Conservation (phyloP, 2,113 vertebrate genomes). For the Petrocephalus microphthalmus region DNA sequence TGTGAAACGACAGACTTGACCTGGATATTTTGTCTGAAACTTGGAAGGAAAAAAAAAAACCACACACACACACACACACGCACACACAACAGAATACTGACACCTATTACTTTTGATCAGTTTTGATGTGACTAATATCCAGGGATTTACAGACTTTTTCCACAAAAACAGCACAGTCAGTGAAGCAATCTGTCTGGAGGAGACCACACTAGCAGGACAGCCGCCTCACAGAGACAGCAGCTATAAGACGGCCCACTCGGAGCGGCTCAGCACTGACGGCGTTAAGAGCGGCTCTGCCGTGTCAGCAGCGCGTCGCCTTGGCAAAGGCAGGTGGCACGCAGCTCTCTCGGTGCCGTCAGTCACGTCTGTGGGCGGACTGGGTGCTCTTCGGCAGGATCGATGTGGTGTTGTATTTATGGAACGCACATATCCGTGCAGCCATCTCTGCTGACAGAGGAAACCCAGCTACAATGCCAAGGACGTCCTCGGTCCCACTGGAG, state of each 20-base stretch:
- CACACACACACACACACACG: too few species aligned
- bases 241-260: too few species aligned
- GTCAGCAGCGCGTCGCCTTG: constrained; percentile 7
- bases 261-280: not conserved
- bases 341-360: not conserved
- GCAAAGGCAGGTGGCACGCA: constrained; percentile 10
- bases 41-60: not conserved
- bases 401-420: constrained; percentile 33
- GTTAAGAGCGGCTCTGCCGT: not conserved
- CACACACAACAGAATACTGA: not conserved
- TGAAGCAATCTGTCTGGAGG: not conserved
- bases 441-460: constrained; percentile 27
- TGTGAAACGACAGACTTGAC: not conserved
- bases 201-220: not conserved
- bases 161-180: not conserved
- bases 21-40: not conserved
- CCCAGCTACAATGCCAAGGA: constrained; percentile 26
- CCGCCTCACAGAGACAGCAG: not conserved
- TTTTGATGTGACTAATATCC: not conserved
- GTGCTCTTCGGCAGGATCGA: constrained; percentile 10
- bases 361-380: not conserved
- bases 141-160: not conserved
- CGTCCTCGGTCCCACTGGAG: constrained; percentile 26
- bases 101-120: not conserved
- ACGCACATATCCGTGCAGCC: constrained; percentile 2